phyloP scores from a whole-genome alignment of 2,797 vertebrate genomes.

The Morus bassanus region DNA sequence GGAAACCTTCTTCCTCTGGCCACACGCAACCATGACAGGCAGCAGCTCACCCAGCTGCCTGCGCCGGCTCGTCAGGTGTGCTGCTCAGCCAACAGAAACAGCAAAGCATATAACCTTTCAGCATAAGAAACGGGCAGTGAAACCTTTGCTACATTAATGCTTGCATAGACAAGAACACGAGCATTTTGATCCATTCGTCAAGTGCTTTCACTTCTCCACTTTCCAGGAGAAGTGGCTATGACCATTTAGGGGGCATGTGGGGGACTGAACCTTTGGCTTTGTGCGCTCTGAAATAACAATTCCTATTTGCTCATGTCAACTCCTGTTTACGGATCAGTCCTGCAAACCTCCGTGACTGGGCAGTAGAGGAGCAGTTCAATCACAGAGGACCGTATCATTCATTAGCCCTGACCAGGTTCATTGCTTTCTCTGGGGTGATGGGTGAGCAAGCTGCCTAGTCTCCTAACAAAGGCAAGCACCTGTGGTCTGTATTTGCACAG shows the following conservation, averaged over 20 bases:
- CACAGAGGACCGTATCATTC: neutral
- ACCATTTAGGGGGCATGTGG: fast-evolving
- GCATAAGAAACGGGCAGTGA: fast-evolving
- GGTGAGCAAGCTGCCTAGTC: neutral
- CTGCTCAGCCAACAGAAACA: neutral
- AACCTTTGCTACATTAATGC: neutral
- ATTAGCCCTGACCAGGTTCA: neutral
- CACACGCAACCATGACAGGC: fast-evolving
- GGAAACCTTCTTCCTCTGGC: neutral
- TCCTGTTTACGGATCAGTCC: neutral
- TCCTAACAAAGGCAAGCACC: fast-evolving
- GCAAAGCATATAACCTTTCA: neutral
- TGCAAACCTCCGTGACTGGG: fast-evolving
- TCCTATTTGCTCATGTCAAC: neutral
- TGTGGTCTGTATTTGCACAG: neutral
- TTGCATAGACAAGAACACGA: fast-evolving
- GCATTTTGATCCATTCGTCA: fast-evolving
- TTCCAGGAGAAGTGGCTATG: neutral
- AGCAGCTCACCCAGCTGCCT: neutral
- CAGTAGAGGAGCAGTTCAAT: neutral
- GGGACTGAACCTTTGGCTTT: neutral
- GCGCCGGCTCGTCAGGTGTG: fast-evolving
- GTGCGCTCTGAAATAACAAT: neutral
- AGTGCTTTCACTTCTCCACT: neutral
- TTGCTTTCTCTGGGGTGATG: neutral